Percentiles rank a stretch among this genome's conserved stretches.
Conservation (phyloP, 64 coral and sea anemone genomes). For the Acropora tenuis region DNA sequence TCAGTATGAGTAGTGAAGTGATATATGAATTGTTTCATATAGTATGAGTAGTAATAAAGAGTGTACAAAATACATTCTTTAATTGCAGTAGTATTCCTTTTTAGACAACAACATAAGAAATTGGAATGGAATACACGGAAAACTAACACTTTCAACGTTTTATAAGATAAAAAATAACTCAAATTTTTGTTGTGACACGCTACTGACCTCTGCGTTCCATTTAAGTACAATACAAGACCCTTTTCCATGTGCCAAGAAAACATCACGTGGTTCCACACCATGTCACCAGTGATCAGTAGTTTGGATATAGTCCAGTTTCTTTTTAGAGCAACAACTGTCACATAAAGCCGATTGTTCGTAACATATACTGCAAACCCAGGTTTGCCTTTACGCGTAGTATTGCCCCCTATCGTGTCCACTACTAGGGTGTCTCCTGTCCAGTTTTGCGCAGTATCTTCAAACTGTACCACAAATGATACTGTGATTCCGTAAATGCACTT, state of each 20-base stretch:
- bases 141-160: too few species aligned
- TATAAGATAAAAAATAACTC: too few species aligned
- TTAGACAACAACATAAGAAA: too few species aligned
- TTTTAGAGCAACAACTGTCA: slow-evolving; percentile 39
- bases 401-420: slow-evolving; percentile 63
- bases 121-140: too few species aligned
- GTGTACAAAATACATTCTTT: too few species aligned
- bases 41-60: too few species aligned
- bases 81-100: too few species aligned
- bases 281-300: slow-evolving; percentile 28
- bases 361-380: slow-evolving; percentile 85
- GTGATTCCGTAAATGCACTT: slow-evolving; percentile 63
- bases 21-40: too few species aligned
- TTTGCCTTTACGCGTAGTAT: neutral
- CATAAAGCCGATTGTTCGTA: slow-evolving; percentile 25
- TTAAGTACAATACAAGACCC: slow-evolving; percentile 60
- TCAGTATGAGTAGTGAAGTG: too few species aligned
- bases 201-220: slow-evolving; percentile 61
- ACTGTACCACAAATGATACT: slow-evolving; percentile 67
- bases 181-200: neutral
- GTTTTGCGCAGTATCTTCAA: slow-evolving; percentile 31
- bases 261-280: slow-evolving; percentile 73
- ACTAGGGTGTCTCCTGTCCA: slow-evolving; percentile 68
- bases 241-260: slow-evolving; percentile 71
- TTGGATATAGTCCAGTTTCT: slow-evolving; percentile 38